A percentile compares a stretch with the other conserved stretches of the same genome.
Evolutionary conservation across 2,113 vertebrate species (phyloP).

Genomic region (Elanoides forficatus): DNA sequence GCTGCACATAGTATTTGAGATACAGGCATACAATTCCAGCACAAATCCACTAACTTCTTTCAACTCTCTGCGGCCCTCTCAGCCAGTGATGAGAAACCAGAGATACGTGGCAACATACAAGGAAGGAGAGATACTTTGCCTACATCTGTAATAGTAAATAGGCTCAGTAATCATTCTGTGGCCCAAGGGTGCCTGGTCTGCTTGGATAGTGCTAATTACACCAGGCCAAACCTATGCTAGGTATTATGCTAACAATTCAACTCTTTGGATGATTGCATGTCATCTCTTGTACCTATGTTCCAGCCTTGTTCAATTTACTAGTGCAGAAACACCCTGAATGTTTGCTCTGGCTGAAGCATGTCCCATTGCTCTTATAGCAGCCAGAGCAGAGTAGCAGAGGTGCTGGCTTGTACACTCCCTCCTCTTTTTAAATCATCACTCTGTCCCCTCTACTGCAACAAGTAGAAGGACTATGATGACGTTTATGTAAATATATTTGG

Average conservation of each 20-base stretch:
- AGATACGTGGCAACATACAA: fast-evolving
- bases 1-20: background rate
- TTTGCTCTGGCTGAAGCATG: background rate
- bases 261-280: no score
- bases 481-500: background rate
- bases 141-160: background rate
- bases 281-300: background rate
- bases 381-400: background rate
- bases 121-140: background rate
- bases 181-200: background rate
- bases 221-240: background rate
- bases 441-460: background rate
- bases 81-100: background rate
- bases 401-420: background rate
- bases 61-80: background rate
- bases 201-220: background rate
- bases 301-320: background rate
- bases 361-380: background rate
- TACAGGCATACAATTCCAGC: background rate
- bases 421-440: background rate
- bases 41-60: background rate
- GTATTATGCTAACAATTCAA: background rate
- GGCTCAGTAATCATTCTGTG: background rate
- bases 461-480: background rate
- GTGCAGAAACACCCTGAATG: background rate